Evolutionary conservation across 2,113 vertebrate species (phyloP).

Genomic region (Sisor rabdophorus): DNA sequence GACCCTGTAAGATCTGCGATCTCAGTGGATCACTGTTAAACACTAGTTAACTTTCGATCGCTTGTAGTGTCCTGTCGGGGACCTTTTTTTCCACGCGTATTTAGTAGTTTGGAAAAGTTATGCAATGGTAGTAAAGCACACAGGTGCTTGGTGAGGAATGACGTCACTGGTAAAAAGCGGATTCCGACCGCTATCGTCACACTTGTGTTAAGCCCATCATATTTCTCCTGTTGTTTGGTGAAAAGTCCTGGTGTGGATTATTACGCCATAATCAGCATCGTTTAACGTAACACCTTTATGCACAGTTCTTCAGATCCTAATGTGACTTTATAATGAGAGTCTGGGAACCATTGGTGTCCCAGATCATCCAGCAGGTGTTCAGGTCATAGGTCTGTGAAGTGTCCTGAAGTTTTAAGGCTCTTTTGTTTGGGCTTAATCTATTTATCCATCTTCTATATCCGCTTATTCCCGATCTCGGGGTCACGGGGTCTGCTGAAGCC

Average conservation of each 20-base stretch:
- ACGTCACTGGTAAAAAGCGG: not conserved
- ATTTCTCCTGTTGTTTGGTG: not conserved
- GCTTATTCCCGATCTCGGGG: too few relatives aligned
- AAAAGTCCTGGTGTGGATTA: too few relatives aligned
- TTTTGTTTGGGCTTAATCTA: too few relatives aligned
- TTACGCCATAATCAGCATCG: not conserved
- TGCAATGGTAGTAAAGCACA: not conserved
- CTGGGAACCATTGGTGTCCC: too few relatives aligned
- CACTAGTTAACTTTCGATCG: not conserved
- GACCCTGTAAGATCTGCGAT: not conserved
- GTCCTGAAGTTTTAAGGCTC: too few relatives aligned
- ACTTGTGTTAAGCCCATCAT: not conserved
- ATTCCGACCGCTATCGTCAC: not conserved
- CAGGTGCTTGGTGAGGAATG: constrained; percentile 16
- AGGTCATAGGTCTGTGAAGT: too few relatives aligned
- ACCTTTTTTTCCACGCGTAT: not conserved
- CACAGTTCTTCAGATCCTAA: not conserved
- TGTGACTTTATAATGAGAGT: not conserved
- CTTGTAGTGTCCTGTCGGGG: not conserved
- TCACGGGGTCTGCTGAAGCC: too few relatives aligned
- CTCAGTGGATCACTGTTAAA: not conserved
- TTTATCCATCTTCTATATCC: too few relatives aligned
- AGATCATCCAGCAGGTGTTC: too few relatives aligned
- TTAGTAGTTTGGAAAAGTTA: not conserved
- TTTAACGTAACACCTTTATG: not conserved